Evolutionary conservation across 1,140 invertebrate species (phyloP), one percentile per base, ranked within the genome.

Genomic region (Augochlora pura): DNA sequence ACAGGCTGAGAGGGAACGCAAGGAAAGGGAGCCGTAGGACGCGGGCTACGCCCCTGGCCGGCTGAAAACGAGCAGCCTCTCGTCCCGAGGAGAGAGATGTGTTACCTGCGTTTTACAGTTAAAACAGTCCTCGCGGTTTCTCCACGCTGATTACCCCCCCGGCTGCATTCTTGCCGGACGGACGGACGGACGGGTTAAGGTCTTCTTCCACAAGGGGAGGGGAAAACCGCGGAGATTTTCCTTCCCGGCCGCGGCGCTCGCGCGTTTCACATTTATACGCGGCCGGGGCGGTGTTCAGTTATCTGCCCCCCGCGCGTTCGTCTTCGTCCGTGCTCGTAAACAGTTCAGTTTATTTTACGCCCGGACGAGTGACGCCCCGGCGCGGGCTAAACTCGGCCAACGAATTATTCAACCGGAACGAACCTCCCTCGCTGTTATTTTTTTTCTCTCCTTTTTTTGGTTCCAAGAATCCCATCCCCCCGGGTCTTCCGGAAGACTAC

Each of bases 81-180:
- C 6, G 21, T 9, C n/a, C n/a, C 54, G 69, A 46, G 63, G 74
- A 83, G 32, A n/a, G n/a, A 46, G 42, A 46, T 10, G 14, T 74
- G 59, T 80, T 83, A 78, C 76, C 76, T 74, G 71, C 52, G 76
- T 64, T 84, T 84, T 84, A 84, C 82, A 84, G 83, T 84, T 84
- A 84, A 84, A 84, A 79, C 83, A 85, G 62, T 76, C 77, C 54
- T 68, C 68, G 71, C 68, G 69, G 67, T 64, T 71, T 59, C 74
- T 72, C 57, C 32, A 32, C 54, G 49, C 63, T 84, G 82, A 85
- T 84, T 72, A 74, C 71, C 60, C 71, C 60, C 18, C 21, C 49
- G 49, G 46, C 69, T 71, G 59, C 67, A 76, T 84, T 84, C 82
- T 71, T 84, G 69, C 57, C 82, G 39, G 32, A 52, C 49, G 49